phyloP scores from a whole-genome alignment of 2,113 vertebrate species.

The Hydropotes inermis region DNA sequence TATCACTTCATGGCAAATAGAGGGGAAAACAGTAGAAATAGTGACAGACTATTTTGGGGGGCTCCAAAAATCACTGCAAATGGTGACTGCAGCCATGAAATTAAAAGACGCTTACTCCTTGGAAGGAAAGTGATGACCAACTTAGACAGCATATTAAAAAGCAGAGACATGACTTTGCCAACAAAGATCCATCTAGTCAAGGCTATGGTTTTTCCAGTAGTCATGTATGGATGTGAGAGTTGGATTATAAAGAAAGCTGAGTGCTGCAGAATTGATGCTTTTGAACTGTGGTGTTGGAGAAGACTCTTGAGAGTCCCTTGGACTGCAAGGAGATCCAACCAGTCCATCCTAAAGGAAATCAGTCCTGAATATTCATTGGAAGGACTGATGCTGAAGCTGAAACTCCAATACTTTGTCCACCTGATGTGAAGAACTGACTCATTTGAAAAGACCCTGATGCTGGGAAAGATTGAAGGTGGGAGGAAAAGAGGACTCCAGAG shows the following conservation, averaged over 20 bases:
- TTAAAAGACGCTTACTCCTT: not conserved
- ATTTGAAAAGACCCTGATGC: not conserved
- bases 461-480: not conserved
- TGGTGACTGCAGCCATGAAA: not conserved
- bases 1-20: not conserved
- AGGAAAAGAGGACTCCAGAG: not conserved
- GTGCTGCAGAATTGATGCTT: not conserved
- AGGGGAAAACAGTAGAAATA: not conserved
- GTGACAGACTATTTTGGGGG: no score
- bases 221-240: not conserved
- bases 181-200: not conserved
- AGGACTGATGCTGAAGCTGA: not conserved
- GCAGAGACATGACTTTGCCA: not conserved
- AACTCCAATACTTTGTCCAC: not conserved
- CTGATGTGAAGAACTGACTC: not conserved
- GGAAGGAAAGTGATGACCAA: not conserved
- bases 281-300: not conserved
- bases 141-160: not conserved
- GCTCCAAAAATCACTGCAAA: not conserved
- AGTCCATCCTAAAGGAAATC: not conserved
- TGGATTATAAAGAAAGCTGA: not conserved
- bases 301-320: not conserved
- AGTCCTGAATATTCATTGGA: not conserved
- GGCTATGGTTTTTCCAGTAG: not conserved
- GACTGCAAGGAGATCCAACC: not conserved